Evolutionary conservation across 2,797 vertebrate species (phyloP).

Genomic region (Sebastes vulpes): DNA sequence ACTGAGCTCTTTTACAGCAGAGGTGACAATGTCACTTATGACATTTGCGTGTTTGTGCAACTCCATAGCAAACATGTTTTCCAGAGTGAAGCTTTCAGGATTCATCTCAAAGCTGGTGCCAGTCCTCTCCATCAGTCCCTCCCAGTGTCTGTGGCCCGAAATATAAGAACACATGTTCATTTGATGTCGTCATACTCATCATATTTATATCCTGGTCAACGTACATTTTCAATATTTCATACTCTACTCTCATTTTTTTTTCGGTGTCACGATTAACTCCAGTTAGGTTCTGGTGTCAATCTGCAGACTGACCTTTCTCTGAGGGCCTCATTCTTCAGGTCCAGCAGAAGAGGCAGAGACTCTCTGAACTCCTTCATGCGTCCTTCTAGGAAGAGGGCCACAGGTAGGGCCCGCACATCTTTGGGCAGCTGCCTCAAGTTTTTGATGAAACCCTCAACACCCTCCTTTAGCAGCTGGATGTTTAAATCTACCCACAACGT

Average conservation of each 20-base stretch:
- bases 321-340: slow-evolving; percentile 94
- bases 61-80: slow-evolving; percentile 98
- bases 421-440: slow-evolving; percentile 88
- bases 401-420: slow-evolving; percentile 84
- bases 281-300: slow-evolving; percentile 12
- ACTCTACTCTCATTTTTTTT: background rate
- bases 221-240: background rate
- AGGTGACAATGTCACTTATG: slow-evolving; percentile 92
- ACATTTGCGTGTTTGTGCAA: slow-evolving; percentile 89
- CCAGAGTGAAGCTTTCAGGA: slow-evolving; percentile 92
- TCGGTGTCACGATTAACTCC: background rate
- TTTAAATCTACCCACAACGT: slow-evolving; percentile 94
- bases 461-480: slow-evolving; percentile 92
- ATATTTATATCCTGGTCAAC: background rate
- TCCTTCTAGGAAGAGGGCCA: slow-evolving; percentile 88
- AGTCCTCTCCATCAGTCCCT: slow-evolving; percentile 91
- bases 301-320: slow-evolving; percentile 89
- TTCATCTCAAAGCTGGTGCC: slow-evolving; percentile 92
- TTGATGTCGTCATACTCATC: background rate
- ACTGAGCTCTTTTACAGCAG: slow-evolving; percentile 93
- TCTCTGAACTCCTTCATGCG: slow-evolving; percentile 95
- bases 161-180: background rate
- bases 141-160: slow-evolving; percentile 90
- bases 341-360: slow-evolving; percentile 92
- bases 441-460: slow-evolving; percentile 90